Evolutionary conservation across 2,797 vertebrate genomes (phyloP), one percentile per base, ranked within the genome.

Genomic region (Cyprinella venusta): DNA sequence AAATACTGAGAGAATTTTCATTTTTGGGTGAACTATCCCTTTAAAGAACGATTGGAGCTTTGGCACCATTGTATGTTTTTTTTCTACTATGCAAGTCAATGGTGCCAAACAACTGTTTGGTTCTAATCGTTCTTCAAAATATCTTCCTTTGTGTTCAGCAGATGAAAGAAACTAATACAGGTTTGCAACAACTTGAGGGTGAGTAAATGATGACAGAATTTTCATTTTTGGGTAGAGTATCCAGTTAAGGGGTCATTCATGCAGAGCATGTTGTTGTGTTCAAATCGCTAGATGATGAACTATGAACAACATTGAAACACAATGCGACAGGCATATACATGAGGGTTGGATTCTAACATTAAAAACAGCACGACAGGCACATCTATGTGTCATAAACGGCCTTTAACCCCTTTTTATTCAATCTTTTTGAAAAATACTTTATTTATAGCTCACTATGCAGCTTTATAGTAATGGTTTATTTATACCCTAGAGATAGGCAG

Each of bases 361-460:
- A 30, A 71, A 65, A 71, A 70, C n/a, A 18, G 15, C n/a, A 8
- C 38, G 42, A 16, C 21, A 0, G 65, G 3, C 40, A 19, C 15
- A 71, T 72, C 40, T 16, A 18, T 70, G 40, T 16, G 2, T 50
- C 69, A 30, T 19, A 36, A 63, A 40, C 15, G 15, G 26, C 15
- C 68, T 64, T 64, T 36, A 68, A 54, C 33, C 8, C 8, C 0
- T 45, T 63, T 64, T 45, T 50, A 71, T 72, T 26, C 18, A n/a
- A 12, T 50, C 36, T 75, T 63, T 76, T 24, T n/a, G 21, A 80
- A 52, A 63, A 18, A 30, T 26, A 15, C 33, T 42, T 83, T 67
- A 83, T 85, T 80, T 38, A 85, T 56, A 19, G n/a, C 5, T 50
- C 33, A 15, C 8, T 61, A 42, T 67, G 59, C 40, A 50, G 19